Evolutionary conservation across 2,113 vertebrate genomes (phyloP), one percentile per base, ranked within the genome.

Genomic region (Polypterus senegalus): DNA sequence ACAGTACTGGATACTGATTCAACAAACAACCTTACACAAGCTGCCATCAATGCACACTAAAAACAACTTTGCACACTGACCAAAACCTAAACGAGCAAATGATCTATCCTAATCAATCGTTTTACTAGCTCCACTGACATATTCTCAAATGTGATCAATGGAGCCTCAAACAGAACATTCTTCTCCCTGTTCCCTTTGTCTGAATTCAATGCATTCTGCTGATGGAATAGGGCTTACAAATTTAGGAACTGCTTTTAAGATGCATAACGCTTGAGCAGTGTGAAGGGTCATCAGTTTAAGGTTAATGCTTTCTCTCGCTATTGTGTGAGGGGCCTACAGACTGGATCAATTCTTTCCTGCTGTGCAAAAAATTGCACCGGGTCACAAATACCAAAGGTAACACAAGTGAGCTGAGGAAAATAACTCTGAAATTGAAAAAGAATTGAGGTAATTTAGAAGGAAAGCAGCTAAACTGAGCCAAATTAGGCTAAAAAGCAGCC

Each of bases 151-250:
- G 8, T 46, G 51, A 52, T 61, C 51, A 47, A 43, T 61, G 60
- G 8, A 54, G 46, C 47, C 45, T 4, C 47, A 61, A 51, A 61
- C 45, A 49, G 48, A 61, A 52, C 53, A 52, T 49, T 52, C 27
- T 54, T 44, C 46, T 54, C 7, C 44, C 48, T 9, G 48, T 51
- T 54, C 43, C 10, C 60, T 54, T 71, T 66, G 64, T 72, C 68
- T 73, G 65, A 71, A 64, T 65, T 63, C 54, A 63, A 69, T 55
- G 54, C 63, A 51, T 64, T 58, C 58, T 9, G 49, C 49, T 61
- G 49, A 46, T 61, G 45, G 60, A 46, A n/a, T 46, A 46, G n/a
- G 44, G 7, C 43, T 54, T 46, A 54, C 51, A 9, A 54, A 53
- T 54, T 46, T 54, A 5, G 49, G 60, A 53, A 10, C 51, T 47